Evolutionary conservation across 2,113 vertebrate genomes (phyloP).

Genomic region (Vombatus ursinus): DNA sequence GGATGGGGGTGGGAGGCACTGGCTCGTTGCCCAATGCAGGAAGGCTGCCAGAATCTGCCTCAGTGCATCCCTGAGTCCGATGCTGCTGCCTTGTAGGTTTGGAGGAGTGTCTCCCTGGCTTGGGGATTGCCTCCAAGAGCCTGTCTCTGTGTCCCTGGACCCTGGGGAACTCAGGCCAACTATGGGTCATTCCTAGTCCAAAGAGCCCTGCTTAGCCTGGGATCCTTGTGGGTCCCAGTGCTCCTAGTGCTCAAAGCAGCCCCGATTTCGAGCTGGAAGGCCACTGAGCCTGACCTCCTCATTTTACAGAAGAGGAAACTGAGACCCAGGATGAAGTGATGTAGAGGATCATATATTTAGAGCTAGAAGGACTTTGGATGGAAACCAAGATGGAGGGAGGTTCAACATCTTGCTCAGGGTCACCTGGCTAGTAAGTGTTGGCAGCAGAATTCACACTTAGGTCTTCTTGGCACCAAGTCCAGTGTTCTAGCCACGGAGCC

Average conservation of each 20-base stretch:
- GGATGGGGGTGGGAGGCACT: not conserved
- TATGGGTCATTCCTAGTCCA: not conserved
- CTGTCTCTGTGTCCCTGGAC: not conserved
- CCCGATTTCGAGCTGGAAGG: not conserved
- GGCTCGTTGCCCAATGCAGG: not conserved
- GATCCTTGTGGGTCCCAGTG: not conserved
- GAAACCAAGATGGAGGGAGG: not conserved
- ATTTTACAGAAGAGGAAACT: not conserved
- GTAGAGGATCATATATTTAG: not conserved
- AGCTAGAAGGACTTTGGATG: not conserved
- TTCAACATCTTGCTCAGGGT: not conserved
- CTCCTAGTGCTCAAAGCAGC: not conserved
- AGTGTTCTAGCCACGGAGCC: not conserved
- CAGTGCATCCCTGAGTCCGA: fast-evolving
- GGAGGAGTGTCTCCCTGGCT: not conserved
- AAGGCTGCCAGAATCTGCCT: not conserved
- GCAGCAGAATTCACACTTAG: not conserved
- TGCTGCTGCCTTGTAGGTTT: not conserved
- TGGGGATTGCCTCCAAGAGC: not conserved
- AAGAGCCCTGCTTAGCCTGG: not conserved
- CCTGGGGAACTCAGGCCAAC: not conserved
- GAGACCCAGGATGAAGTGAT: not conserved
- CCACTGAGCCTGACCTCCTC: not conserved
- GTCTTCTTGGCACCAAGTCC: not conserved
- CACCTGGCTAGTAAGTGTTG: not conserved